Conservation (phyloP, 2,888 invertebrate genomes). For the Xiphydria camelus region DNA sequence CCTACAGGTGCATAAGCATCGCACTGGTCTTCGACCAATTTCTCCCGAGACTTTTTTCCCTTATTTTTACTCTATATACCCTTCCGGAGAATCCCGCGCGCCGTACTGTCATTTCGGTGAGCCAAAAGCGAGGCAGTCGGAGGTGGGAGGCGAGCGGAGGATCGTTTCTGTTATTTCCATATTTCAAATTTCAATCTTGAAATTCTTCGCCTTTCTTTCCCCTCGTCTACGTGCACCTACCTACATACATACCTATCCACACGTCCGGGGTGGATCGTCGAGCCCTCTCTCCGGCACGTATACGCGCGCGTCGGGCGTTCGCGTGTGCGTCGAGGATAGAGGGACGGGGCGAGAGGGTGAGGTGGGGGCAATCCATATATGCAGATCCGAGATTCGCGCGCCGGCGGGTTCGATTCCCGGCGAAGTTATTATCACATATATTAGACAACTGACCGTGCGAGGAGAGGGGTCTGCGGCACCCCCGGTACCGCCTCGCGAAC, state of each 20-base stretch:
- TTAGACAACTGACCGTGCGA: constrained; percentile 51
- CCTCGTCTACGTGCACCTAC: not conserved
- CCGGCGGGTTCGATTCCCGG: constrained; percentile 47
- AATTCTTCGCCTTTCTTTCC: constrained; percentile 23
- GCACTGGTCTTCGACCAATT: too few relatives aligned
- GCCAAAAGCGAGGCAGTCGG: too few relatives aligned
- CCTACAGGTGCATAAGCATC: too few relatives aligned
- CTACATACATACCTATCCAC: constrained; percentile 28
- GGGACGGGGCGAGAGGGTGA: constrained; percentile 11
- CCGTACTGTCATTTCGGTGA: too few relatives aligned
- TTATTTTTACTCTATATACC: too few relatives aligned
- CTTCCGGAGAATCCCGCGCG: too few relatives aligned
- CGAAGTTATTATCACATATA: constrained; percentile 56
- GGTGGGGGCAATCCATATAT: constrained; percentile 47
- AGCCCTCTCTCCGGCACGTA: constrained; percentile 38
- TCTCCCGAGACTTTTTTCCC: too few relatives aligned
- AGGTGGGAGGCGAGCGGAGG: too few relatives aligned
- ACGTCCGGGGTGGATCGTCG: constrained; percentile 53
- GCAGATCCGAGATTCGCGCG: constrained; percentile 51
- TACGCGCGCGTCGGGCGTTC: constrained; percentile 19
- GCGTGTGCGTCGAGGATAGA: constrained; percentile 2
- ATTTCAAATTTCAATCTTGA: constrained; percentile 44
- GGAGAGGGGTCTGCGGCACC: constrained; percentile 6
- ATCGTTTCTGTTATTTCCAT: constrained; percentile 29
- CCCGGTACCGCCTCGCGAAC: constrained; percentile 12